Conservation (phyloP, 2,888 invertebrate species). For the Agrenia bidenticulata region DNA sequence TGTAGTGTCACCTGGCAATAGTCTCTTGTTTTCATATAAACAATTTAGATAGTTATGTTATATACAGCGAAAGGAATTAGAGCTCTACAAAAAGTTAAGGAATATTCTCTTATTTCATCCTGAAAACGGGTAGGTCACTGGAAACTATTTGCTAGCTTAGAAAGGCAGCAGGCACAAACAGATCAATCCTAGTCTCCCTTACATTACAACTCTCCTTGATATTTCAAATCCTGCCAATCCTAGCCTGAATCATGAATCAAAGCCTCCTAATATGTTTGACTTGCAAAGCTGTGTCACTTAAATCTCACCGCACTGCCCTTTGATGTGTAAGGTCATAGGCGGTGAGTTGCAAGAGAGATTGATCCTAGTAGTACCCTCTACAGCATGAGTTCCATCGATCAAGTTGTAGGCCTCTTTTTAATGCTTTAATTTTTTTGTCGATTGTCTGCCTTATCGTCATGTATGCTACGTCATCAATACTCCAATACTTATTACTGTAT, state of each 20-base stretch:
- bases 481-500: constrained; percentile 46
- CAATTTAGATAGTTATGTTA: no score
- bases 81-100: no score
- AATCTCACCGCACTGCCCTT: constrained; percentile 77
- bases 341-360: constrained; percentile 99
- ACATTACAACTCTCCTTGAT: no score
- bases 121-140: no score
- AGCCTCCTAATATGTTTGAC: constrained; percentile 54
- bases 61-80: no score
- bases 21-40: no score
- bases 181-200: no score
- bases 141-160: no score
- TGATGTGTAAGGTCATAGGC: constrained; percentile 99
- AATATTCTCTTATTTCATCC: no score
- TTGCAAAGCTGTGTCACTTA: constrained; percentile 54
- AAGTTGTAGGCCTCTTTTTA: constrained; percentile 92
- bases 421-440: constrained; percentile 11
- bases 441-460: background rate
- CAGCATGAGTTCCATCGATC: constrained; percentile 99
- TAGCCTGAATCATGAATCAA: background rate
- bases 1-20: no score
- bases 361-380: constrained; percentile 99
- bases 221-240: background rate
- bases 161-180: no score
- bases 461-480: constrained; percentile 11